Evolutionary conservation across 2,888 invertebrate genomes (phyloP).

Genomic region (Melanophora roralis): DNA sequence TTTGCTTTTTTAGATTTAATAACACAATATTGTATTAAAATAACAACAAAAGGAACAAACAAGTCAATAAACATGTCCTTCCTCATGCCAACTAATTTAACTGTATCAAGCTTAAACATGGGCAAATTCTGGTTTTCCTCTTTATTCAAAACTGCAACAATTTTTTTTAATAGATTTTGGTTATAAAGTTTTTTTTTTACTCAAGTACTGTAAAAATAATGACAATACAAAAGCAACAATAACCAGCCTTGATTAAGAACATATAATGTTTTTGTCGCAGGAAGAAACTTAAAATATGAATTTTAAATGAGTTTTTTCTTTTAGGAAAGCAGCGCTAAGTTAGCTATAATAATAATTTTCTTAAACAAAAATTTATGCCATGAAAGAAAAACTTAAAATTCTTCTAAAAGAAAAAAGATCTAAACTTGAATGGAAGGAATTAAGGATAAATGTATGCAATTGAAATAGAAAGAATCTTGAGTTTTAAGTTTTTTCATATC

Average conservation of each 20-base stretch:
- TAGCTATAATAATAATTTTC: no score
- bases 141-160: no score
- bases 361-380: no score
- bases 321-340: neutral
- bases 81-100: constrained; percentile 31
- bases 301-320: constrained; percentile 47
- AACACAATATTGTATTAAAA: constrained; percentile 27
- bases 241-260: neutral
- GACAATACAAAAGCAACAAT: neutral
- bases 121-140: constrained; percentile 25
- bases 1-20: constrained; percentile 53
- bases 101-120: constrained; percentile 37
- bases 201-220: neutral
- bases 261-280: constrained; percentile 48
- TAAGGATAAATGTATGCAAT: no score
- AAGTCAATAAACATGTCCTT: neutral
- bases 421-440: no score
- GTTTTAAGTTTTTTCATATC: no score
- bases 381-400: no score
- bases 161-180: no score
- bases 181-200: no score
- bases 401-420: no score
- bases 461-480: no score
- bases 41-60: neutral
- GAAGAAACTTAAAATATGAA: constrained; percentile 53